Evolutionary conservation across 1,140 invertebrate species (phyloP).

Genomic region (Cotesia glomerata): DNA sequence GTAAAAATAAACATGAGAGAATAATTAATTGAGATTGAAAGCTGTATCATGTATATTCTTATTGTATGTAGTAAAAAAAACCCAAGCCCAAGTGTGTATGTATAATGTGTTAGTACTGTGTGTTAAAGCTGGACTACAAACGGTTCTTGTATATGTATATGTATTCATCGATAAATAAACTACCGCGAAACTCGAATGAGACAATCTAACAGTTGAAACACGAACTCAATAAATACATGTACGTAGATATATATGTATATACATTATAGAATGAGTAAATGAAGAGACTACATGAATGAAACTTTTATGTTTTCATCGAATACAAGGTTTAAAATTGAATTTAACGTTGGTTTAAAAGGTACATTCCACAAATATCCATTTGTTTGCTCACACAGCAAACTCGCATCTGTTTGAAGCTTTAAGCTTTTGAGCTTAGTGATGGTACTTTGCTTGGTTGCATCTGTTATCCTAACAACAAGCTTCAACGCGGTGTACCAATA

Average conservation of each 20-base stretch:
- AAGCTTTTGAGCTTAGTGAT: slow-evolving; percentile 10
- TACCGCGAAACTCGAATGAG: slow-evolving; percentile 3
- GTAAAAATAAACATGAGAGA: not conserved
- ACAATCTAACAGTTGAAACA: slow-evolving; percentile 2
- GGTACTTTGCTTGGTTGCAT: slow-evolving; percentile 9
- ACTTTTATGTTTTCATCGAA: slow-evolving; percentile 11
- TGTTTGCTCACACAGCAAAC: slow-evolving; percentile 30
- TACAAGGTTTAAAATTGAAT: not conserved
- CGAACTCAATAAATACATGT: not conserved
- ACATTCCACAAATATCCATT: slow-evolving; percentile 18
- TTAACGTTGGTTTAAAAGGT: not conserved
- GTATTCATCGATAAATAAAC: slow-evolving; percentile 8
- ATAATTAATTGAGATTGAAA: not conserved
- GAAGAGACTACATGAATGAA: slow-evolving; percentile 4
- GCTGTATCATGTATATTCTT: not conserved
- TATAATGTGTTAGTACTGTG: not conserved
- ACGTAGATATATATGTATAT: not conserved
- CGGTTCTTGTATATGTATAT: not conserved
- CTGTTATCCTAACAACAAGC: slow-evolving; percentile 22
- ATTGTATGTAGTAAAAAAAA: not conserved
- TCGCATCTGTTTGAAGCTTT: slow-evolving; percentile 18
- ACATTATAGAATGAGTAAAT: not conserved
- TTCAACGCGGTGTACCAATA: slow-evolving; percentile 16
- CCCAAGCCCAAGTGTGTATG: not conserved
- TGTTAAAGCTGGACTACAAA: not conserved